These are phyloP conservation scores for Bergia puertoricense DNA, from an alignment of 92 coral and sea anemone species.

Conservation along the genomic window DNA sequence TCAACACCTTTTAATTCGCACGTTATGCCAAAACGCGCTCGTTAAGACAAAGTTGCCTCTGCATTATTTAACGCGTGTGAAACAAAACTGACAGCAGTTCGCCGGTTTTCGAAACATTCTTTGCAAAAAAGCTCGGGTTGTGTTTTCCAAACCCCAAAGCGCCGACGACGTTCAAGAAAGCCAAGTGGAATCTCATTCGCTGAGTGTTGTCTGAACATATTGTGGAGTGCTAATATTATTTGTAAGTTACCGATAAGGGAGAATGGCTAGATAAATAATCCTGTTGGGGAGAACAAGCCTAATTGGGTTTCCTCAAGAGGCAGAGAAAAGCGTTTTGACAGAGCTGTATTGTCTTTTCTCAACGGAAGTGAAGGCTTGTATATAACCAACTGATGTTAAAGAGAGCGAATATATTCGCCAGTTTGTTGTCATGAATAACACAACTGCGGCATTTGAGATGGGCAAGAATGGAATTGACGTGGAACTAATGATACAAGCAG, in stretches of 20 bases:
- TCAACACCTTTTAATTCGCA: slow-evolving; percentile 20
- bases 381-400: not conserved
- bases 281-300: slow-evolving; percentile 6
- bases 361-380: slow-evolving; percentile 9
- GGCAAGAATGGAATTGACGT: not conserved
- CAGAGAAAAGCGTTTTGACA: slow-evolving; percentile 1
- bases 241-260: slow-evolving; percentile 12
- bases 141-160: not conserved
- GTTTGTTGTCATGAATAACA: slow-evolving; percentile 34
- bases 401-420: not conserved
- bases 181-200: not conserved
- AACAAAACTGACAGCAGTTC: not conserved
- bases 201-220: not conserved
- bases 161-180: not conserved
- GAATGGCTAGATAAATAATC: not conserved
- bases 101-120: slow-evolving; percentile 6
- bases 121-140: not conserved
- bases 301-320: slow-evolving; percentile 27
- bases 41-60: not conserved
- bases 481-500: slow-evolving; percentile 23
- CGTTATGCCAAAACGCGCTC: slow-evolving; percentile 5
- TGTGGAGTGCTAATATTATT: not conserved
- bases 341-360: not conserved
- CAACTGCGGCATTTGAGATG: not conserved
- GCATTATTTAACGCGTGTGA: slow-evolving; percentile 17